Conservation (phyloP, 2,888 invertebrate species). For the Phengaris arion region DNA sequence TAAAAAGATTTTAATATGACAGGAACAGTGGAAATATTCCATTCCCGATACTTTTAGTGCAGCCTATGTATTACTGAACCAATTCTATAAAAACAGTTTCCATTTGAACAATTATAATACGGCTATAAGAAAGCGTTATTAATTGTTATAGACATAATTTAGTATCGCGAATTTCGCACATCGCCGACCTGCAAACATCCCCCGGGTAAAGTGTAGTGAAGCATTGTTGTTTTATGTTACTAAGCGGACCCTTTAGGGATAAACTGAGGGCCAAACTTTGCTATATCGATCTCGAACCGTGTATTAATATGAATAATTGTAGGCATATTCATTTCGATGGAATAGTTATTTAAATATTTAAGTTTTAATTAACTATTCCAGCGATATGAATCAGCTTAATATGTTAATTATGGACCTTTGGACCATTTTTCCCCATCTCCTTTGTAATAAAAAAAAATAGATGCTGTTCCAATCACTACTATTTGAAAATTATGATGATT, state of each 20-base stretch:
- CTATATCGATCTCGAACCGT: conserved; percentile 7
- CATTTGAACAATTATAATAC: not conserved
- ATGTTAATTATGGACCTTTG: no score
- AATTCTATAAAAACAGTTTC: not conserved
- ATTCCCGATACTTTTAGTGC: no score
- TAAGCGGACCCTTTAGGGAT: conserved; percentile 27
- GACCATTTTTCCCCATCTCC: no score
- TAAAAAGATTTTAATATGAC: no score
- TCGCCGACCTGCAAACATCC: conserved; percentile 17
- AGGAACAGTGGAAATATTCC: no score
- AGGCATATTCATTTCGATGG: not conserved
- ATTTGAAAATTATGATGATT: no score
- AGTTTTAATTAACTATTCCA: no score
- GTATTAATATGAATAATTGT: conserved; percentile 16
- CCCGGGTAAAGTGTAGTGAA: not conserved
- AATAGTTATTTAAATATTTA: not conserved
- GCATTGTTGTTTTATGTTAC: conserved; percentile 27
- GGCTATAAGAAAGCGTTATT: not conserved
- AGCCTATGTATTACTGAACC: no score
- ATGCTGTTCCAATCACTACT: no score
- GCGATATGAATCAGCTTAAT: no score
- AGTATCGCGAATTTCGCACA: conserved; percentile 19
- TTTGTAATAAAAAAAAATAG: no score
- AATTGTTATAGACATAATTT: conserved; percentile 25
- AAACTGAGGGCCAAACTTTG: not conserved